Conservation (phyloP, 2,888 invertebrate species). For the Drosophila kanekoi region DNA sequence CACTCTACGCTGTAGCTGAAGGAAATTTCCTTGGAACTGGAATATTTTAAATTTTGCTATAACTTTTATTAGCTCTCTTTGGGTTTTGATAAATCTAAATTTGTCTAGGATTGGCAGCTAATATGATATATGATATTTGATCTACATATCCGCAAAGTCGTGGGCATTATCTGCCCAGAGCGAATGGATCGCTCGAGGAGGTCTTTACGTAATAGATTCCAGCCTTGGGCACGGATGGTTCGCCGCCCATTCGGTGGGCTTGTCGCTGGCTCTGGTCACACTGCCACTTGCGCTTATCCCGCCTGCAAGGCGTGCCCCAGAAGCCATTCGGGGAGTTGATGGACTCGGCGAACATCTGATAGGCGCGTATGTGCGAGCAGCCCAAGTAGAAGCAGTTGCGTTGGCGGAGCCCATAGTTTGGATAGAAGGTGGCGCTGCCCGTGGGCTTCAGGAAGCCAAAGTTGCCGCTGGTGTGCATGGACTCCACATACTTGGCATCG, state of each 20-base stretch:
- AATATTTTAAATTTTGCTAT: not conserved
- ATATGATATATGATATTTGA: not conserved
- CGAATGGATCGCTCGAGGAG: slow-evolving; percentile 68
- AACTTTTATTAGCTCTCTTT: not conserved
- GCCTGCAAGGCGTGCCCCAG: slow-evolving; percentile 77
- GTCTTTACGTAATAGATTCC: slow-evolving; percentile 82
- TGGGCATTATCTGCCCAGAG: slow-evolving; percentile 59
- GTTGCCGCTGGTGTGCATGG: slow-evolving; percentile 84
- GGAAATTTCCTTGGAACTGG: too few relatives aligned
- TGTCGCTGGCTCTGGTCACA: slow-evolving; percentile 68
- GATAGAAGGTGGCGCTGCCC: slow-evolving; percentile 84
- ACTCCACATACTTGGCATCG: slow-evolving; percentile 83
- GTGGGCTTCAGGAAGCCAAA: slow-evolving; percentile 81
- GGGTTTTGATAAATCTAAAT: slow-evolving; percentile 5
- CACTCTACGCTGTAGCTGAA: too few relatives aligned
- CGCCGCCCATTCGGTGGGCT: slow-evolving; percentile 78
- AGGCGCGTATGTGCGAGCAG: slow-evolving; percentile 82
- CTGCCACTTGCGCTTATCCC: slow-evolving; percentile 63
- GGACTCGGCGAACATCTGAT: slow-evolving; percentile 83
- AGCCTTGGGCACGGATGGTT: slow-evolving; percentile 71
- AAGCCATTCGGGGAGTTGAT: slow-evolving; percentile 76
- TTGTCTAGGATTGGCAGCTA: not conserved
- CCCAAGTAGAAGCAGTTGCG: slow-evolving; percentile 76
- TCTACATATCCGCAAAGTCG: accelerated
- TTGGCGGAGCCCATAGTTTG: slow-evolving; percentile 83